A percentile compares a stretch with the other conserved stretches of the same genome.
phyloP scores from a whole-genome alignment of 2,113 vertebrate genomes.

The Cygnus atratus region DNA sequence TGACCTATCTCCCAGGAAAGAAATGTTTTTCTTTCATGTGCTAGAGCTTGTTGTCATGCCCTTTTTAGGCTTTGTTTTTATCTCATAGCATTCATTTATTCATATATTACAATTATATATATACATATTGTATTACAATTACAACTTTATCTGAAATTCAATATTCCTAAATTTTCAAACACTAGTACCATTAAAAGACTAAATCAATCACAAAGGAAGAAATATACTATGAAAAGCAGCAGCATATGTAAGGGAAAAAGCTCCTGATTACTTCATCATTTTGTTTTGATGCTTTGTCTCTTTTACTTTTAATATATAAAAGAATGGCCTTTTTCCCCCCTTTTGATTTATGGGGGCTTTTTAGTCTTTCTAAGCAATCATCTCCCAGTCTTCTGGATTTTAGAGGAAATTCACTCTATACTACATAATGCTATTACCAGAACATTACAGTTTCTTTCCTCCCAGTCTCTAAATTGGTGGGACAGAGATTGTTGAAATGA shows the following conservation, averaged over 20 bases:
- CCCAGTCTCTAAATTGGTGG: background rate
- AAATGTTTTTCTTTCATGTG: background rate
- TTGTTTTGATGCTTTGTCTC: background rate
- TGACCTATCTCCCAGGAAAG: background rate
- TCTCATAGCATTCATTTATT: background rate
- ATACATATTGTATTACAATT: background rate
- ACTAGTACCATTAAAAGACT: background rate
- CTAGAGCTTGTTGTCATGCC: background rate
- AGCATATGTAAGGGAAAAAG: background rate
- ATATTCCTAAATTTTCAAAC: background rate
- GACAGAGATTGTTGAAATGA: background rate
- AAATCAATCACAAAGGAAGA: background rate
- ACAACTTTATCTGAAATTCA: background rate
- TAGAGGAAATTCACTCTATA: background rate
- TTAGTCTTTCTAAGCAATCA: background rate
- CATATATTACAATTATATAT: background rate
- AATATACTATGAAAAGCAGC: background rate
- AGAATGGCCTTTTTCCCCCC: rapidly evolving
- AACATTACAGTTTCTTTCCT: background rate
- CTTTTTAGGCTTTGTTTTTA: background rate
- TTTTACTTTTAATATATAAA: background rate
- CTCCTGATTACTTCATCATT: background rate
- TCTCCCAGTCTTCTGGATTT: background rate
- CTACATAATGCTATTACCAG: background rate
- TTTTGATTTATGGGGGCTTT: background rate